A percentile compares a stretch with the other conserved stretches of the same genome.
Conservation (phyloP, 2,888 invertebrate species). For the Parascotia fuliginaria region DNA sequence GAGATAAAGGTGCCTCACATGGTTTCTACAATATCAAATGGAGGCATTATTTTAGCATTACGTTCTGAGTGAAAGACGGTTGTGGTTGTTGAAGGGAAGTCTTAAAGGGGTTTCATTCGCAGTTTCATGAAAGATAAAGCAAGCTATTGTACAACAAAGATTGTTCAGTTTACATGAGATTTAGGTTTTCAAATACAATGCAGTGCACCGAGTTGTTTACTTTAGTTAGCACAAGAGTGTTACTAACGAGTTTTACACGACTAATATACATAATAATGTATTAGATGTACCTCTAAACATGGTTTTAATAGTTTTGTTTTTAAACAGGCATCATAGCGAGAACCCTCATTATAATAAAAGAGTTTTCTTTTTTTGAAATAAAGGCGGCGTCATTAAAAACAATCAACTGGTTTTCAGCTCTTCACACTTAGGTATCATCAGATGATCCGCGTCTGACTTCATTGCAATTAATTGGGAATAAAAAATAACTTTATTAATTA, state of each 20-base stretch:
- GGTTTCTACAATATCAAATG: constrained; percentile 56
- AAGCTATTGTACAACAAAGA: constrained; percentile 8
- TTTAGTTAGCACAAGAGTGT: not conserved
- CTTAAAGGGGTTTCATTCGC: constrained; percentile 27
- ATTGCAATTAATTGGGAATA: too few species aligned
- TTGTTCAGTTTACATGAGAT: constrained; percentile 26
- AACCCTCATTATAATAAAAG: too few species aligned
- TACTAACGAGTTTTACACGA: not conserved
- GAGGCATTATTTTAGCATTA: constrained; percentile 55
- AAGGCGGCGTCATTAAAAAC: too few species aligned
- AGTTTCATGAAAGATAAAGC: constrained; percentile 33
- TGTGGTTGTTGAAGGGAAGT: constrained; percentile 22
- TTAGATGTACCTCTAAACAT: too few species aligned
- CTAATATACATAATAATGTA: too few species aligned
- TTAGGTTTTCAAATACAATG: constrained; percentile 13
- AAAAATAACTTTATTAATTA: too few species aligned
- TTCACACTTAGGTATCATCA: too few species aligned
- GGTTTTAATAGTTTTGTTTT: too few species aligned
- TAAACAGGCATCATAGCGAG: too few species aligned
- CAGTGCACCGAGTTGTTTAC: constrained; percentile 11
- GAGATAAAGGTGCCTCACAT: constrained; percentile 68
- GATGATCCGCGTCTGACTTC: too few species aligned
- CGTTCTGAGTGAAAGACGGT: constrained; percentile 33
- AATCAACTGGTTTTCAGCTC: too few species aligned
- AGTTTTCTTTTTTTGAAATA: too few species aligned